Percentiles rank a stretch among this genome's conserved stretches.
Evolutionary conservation across 2,797 vertebrate genomes (phyloP).

Genomic region (Clarias fuscus): DNA sequence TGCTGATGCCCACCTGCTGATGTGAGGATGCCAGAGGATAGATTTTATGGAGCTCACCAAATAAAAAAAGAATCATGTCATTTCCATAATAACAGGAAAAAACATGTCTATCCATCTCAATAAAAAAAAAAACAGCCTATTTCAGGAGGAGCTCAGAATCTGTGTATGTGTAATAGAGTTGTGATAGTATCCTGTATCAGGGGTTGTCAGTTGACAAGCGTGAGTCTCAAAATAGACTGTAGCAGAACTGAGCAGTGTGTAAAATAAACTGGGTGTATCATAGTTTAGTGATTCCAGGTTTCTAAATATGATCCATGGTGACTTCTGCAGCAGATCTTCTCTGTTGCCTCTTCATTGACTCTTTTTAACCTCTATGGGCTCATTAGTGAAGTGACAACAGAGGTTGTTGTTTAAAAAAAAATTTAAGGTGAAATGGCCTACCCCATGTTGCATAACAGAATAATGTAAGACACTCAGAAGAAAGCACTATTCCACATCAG

Average conservation of each 20-base stretch:
- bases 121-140: background rate
- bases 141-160: background rate
- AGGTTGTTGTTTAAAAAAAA: background rate
- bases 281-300: background rate
- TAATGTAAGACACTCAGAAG: background rate
- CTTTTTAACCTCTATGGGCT: background rate
- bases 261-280: background rate
- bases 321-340: background rate
- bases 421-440: background rate
- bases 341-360: background rate
- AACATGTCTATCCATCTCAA: conserved; percentile 1
- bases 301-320: background rate
- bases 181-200: background rate
- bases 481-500: background rate
- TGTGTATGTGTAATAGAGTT: background rate
- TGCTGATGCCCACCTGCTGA: conserved; percentile 19
- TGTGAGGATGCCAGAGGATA: background rate
- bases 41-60: background rate
- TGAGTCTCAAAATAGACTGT: background rate
- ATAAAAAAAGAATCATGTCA: background rate
- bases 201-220: background rate
- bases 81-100: background rate
- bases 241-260: background rate
- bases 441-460: background rate
- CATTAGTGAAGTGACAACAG: background rate